These are phyloP conservation scores for Nothoprocta perdicaria DNA, from an alignment of 2,113 vertebrate genomes.

Conservation along the genomic window DNA sequence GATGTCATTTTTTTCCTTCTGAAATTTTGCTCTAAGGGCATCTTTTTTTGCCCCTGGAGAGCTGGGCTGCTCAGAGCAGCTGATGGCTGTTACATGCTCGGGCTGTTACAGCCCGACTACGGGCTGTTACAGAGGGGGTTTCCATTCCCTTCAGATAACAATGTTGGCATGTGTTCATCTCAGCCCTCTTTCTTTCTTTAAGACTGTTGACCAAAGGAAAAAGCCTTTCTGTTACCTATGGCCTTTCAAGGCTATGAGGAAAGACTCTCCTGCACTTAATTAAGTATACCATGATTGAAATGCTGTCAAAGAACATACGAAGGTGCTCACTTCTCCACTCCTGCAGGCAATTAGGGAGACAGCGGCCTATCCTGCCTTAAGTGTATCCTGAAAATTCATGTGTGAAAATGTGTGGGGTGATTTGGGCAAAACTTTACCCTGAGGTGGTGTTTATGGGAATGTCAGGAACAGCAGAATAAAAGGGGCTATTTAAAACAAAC, in stretches of 20 bases:
- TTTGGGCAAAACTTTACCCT: not conserved
- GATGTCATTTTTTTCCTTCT: not conserved
- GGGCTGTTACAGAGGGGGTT: not conserved
- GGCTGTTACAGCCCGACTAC: not conserved
- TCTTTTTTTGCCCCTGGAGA: not conserved
- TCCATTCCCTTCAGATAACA: not conserved
- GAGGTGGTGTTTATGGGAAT: not conserved
- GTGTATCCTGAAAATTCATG: not conserved
- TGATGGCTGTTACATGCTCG: not conserved
- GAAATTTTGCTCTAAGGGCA: not conserved
- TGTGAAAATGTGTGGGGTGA: slow-evolving; percentile 3
- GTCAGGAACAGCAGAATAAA: slow-evolving; percentile 38
- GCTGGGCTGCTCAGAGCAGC: not conserved
- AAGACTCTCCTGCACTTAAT: not conserved
- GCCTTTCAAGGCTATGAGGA: not conserved
- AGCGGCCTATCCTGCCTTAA: not conserved
- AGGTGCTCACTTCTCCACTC: slow-evolving; percentile 6
- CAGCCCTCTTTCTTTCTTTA: not conserved
- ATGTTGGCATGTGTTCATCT: not conserved
- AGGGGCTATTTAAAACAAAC: slow-evolving; percentile 39
- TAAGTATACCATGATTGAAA: not conserved
- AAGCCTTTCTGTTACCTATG: not conserved
- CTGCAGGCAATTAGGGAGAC: not conserved
- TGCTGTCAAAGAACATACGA: not conserved
- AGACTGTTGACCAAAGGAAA: not conserved